Evolutionary conservation across 2,797 vertebrate genomes (phyloP).

Genomic region (Manis javanica): DNA sequence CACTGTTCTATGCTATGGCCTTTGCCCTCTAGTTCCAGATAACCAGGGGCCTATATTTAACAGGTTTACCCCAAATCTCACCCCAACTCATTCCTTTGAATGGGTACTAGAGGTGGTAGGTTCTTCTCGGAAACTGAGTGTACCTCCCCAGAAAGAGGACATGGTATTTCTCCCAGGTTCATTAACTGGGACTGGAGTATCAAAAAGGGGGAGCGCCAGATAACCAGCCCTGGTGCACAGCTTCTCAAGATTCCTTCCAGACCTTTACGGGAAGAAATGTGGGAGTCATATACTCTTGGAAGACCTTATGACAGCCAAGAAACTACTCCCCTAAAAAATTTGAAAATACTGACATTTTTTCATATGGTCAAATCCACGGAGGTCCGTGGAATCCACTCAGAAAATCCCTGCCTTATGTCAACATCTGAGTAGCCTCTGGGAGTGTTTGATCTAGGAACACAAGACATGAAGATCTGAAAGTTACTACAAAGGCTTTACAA

Average conservation of each 20-base stretch:
- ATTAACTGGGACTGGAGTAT: not conserved
- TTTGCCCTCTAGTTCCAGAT: too few species aligned
- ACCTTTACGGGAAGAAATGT: not conserved
- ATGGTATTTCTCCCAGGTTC: not conserved
- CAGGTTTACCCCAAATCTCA: not conserved
- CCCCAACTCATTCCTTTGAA: not conserved
- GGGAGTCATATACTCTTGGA: not conserved
- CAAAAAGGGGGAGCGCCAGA: not conserved
- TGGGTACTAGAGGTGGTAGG: not conserved
- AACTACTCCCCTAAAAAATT: not conserved
- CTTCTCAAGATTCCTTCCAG: not conserved
- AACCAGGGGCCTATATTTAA: not conserved
- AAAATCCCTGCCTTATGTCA: not conserved
- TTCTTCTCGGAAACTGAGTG: not conserved
- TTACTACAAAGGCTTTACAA: not conserved
- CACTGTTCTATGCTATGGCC: not conserved
- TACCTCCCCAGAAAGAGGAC: not conserved
- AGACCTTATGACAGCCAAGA: not conserved
- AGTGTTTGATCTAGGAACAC: not conserved
- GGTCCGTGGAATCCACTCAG: not conserved
- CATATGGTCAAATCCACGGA: not conserved
- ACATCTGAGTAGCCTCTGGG: not conserved
- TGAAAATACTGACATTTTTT: not conserved
- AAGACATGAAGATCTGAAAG: not conserved
- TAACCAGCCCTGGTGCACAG: not conserved